Evolutionary conservation across 2,888 invertebrate species (phyloP).

Genomic region (Trilocha varians): DNA sequence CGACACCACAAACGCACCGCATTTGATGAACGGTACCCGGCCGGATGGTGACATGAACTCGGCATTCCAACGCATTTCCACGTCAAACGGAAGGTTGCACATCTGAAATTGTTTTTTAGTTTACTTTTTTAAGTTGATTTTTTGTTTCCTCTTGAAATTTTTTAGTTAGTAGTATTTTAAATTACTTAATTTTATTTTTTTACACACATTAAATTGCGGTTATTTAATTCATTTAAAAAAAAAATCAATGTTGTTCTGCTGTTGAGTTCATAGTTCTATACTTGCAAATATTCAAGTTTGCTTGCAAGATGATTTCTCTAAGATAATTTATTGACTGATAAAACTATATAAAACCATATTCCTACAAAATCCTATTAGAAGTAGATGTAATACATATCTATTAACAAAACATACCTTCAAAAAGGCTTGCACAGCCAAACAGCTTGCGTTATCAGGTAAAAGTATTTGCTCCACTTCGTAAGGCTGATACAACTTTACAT

Average conservation of each 20-base stretch:
- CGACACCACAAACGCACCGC: conserved; percentile 89
- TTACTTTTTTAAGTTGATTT: not conserved
- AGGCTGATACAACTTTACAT: conserved; percentile 89
- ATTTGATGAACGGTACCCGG: conserved; percentile 92
- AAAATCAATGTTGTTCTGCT: no score
- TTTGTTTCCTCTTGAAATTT: no score
- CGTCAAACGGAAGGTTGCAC: conserved; percentile 87
- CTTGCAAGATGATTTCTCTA: no score
- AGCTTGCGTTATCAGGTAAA: conserved; percentile 94
- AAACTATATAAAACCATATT: not conserved
- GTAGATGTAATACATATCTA: no score
- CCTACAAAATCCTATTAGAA: no score
- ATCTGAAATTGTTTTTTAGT: conserved; percentile 62
- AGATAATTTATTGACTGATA: no score
- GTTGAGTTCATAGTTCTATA: no score
- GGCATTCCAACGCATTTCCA: conserved; percentile 91
- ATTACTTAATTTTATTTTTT: no score
- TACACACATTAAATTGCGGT: no score
- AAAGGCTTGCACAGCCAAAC: conserved; percentile 93
- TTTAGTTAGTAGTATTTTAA: no score
- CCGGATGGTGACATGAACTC: conserved; percentile 98
- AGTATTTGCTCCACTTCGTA: conserved; percentile 95
- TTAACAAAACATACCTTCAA: conserved; percentile 70
- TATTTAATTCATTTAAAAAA: no score
- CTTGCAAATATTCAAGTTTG: no score